Evolutionary conservation across 2,113 vertebrate species (phyloP).

Genomic region (Ginglymostoma cirratum): DNA sequence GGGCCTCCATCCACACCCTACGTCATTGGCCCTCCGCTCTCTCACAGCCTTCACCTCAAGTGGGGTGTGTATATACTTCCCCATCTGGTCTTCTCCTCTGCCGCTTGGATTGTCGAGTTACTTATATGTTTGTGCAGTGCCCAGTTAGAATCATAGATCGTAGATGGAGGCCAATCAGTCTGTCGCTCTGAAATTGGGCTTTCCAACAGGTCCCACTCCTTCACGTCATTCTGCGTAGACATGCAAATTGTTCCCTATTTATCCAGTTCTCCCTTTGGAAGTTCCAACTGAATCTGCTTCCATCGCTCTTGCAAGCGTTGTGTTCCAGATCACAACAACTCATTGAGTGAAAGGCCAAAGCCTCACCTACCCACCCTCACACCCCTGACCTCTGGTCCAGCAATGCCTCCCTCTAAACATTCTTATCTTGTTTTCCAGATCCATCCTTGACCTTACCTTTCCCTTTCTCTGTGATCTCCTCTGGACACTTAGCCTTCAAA

Average conservation of each 20-base stretch:
- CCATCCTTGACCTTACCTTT: too few relatives aligned
- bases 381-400: not conserved
- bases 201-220: not conserved
- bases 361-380: too few relatives aligned
- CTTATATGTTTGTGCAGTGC: not conserved
- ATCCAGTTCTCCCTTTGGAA: not conserved
- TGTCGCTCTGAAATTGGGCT: not conserved
- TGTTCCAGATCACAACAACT: not conserved
- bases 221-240: not conserved
- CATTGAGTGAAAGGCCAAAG: not conserved
- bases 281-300: not conserved
- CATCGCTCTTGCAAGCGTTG: not conserved
- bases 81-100: too few relatives aligned
- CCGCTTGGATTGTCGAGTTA: not conserved
- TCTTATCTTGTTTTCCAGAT: not conserved
- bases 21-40: slow-evolving; percentile 62
- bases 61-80: slow-evolving; percentile 65
- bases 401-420: not conserved
- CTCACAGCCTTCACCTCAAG: slow-evolving; percentile 77
- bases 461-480: not conserved
- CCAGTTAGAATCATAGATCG: not conserved
- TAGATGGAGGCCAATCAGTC: not conserved
- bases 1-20: slow-evolving; percentile 78
- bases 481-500: not conserved
- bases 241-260: not conserved